Evolutionary conservation across 2,888 invertebrate species (phyloP), one percentile per base, ranked within the genome.

Genomic region (Petrolisthes manimaculis): DNA sequence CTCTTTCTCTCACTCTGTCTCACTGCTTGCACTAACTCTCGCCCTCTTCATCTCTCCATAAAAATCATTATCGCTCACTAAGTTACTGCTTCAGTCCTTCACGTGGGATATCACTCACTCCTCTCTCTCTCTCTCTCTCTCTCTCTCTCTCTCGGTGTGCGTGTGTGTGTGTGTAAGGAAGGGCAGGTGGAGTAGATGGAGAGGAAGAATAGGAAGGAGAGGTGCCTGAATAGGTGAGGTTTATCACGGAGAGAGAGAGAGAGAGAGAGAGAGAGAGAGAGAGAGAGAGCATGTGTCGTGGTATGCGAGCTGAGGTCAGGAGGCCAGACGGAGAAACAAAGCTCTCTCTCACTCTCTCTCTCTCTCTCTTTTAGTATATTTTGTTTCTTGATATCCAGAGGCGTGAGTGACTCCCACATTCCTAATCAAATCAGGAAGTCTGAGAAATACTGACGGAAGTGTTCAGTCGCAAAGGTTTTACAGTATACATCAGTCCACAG

Each of bases 231-330:
- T 8, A 8, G 8, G 61, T 12, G 14, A 9, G 14, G 14, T 61
- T 61, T 12, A 14, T 61, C 14, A 14, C 8, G 8, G 51, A 51
- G 78, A 78, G 78, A 78, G 78, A 78, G 78, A 78, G 78, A 78
- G 78, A 78, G 78, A 78, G 78, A 78, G 78, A 78, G 78, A 78
- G 78, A 78, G 78, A 54, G n/a, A 78, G 51, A 78, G 78, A 78
- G 78, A 78, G 78, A 78, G 53, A 78, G 51, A 78, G 78, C n/a
- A 21, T 6, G 75, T 21, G 24, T 75, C 75, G 75, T 75, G 75
- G 75, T 75, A 24, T n/a, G 24, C 24, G 75, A n/a, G 75, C 8
- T n/a, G n/a, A n/a, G 21, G 75, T n/a, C 21, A 78, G 51, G 51
- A 21, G 51, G 54, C 6, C 18, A 54, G 78, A 78, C 18, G 14